Percentiles rank a stretch among this genome's conserved stretches.
Conservation (phyloP, 1,140 invertebrate genomes). For the Teleopsis dalmanni region DNA sequence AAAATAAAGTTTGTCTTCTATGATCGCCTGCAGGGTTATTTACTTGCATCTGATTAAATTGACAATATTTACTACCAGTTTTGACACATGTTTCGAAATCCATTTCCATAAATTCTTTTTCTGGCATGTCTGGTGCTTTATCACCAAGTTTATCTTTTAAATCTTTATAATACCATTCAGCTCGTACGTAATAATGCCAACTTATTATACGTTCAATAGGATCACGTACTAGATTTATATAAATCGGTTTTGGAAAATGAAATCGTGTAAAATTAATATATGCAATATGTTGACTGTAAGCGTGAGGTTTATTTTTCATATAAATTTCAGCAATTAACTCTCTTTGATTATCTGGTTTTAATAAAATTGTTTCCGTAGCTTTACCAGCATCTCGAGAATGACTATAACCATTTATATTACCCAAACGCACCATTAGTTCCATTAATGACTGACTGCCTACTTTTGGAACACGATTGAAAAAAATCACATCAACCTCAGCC, state of each 20-base stretch:
- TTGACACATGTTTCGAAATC: conserved; percentile 83
- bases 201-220: conserved; percentile 84
- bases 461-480: conserved; percentile 86
- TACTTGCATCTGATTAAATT: conserved; percentile 68
- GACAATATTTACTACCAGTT: conserved; percentile 71
- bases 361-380: conserved; percentile 72
- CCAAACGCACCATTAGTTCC: conserved; percentile 67
- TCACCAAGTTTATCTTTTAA: conserved; percentile 79
- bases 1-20: conserved; percentile 74
- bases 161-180: conserved; percentile 83
- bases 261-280: conserved; percentile 52
- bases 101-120: conserved; percentile 77
- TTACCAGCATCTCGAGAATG: conserved; percentile 77
- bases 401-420: conserved; percentile 67
- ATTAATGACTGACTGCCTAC: conserved; percentile 82
- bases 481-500: conserved; percentile 64
- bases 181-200: conserved; percentile 78
- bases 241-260: conserved; percentile 72
- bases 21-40: conserved; percentile 78
- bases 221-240: conserved; percentile 82
- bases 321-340: conserved; percentile 45
- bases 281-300: conserved; percentile 41
- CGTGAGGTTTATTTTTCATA: conserved; percentile 49
- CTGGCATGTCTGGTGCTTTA: conserved; percentile 62
- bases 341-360: conserved; percentile 67